These are phyloP conservation scores for Cnemophilus loriae DNA, from an alignment of 2,113 vertebrate genomes.

Conservation along the genomic window DNA sequence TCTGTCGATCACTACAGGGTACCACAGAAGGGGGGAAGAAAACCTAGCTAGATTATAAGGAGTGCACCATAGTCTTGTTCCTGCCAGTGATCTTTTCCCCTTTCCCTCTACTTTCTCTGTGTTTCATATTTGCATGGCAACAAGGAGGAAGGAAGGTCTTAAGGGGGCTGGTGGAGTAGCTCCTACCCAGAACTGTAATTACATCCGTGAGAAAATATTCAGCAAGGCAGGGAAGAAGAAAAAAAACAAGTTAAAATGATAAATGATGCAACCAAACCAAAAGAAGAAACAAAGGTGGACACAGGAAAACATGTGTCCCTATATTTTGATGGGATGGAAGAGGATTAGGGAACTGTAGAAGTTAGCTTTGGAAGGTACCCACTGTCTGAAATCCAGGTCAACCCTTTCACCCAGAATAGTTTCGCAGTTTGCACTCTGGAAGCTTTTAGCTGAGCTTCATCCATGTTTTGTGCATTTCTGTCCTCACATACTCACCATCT, in stretches of 20 bases:
- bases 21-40: background rate
- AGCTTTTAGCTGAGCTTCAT: background rate
- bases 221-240: background rate
- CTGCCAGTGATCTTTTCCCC: background rate
- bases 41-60: background rate
- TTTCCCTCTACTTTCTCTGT: background rate
- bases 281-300: background rate
- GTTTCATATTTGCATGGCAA: background rate
- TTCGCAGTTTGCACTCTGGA: background rate
- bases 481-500: background rate
- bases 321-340: background rate
- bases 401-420: background rate
- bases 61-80: background rate
- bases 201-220: background rate
- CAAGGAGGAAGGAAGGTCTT: background rate
- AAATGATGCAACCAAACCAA: background rate
- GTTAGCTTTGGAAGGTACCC: background rate
- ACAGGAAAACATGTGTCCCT: fast-evolving
- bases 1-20: background rate
- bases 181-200: background rate
- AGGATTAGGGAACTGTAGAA: background rate
- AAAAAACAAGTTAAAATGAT: background rate
- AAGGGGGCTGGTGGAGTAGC: background rate
- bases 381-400: background rate
- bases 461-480: background rate